Conservation (phyloP, 2,113 vertebrate species). For the Calidris pygmaea region DNA sequence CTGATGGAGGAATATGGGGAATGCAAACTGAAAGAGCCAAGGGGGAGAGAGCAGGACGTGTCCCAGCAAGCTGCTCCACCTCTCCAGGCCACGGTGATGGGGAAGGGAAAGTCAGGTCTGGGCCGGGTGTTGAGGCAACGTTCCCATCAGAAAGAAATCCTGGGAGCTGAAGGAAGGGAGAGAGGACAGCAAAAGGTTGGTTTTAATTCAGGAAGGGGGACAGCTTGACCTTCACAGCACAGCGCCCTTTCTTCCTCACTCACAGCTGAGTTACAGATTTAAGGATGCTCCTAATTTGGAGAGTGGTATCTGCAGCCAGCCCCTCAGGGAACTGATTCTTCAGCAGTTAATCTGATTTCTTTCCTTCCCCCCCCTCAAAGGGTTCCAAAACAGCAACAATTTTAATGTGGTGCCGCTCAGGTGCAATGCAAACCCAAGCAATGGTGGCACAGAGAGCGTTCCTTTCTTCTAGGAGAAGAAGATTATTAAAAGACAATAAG, state of each 20-base stretch:
- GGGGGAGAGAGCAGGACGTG: neutral
- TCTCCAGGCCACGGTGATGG: neutral
- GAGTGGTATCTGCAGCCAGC: neutral
- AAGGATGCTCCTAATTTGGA: neutral
- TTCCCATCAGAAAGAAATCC: neutral
- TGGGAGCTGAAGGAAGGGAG: neutral
- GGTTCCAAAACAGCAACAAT: neutral
- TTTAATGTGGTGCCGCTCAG: neutral
- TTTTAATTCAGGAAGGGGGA: neutral
- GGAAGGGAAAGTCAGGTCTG: neutral
- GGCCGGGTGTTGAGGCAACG: neutral
- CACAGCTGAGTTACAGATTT: neutral
- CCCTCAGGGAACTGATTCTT: neutral
- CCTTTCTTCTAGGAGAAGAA: neutral
- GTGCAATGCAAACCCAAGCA: neutral
- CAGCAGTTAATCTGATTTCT: neutral
- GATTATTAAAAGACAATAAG: neutral
- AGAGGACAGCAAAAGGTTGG: neutral
- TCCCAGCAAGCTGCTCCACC: neutral
- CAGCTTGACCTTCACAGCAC: neutral
- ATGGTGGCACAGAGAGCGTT: no score
- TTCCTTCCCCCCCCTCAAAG: neutral
- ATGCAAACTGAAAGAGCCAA: neutral
- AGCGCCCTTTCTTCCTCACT: neutral
- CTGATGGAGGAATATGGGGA: neutral